Percentiles rank a stretch among this genome's conserved stretches.
These are phyloP conservation scores for Stegophylla sp. DNA, from an alignment of 2,888 invertebrate species.

Conservation along the genomic window DNA sequence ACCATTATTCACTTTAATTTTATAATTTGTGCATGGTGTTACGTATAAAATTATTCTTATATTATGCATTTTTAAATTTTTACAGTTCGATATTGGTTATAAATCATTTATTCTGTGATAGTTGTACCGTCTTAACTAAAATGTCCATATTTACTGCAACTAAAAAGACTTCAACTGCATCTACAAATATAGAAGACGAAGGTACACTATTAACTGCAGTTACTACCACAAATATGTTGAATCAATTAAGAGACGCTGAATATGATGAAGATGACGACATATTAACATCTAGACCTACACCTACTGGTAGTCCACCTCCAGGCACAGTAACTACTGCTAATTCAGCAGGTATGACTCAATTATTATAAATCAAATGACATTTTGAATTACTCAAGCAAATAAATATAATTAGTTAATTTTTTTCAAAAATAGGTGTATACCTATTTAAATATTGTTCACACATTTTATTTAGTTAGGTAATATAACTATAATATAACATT, in stretches of 20 bases:
- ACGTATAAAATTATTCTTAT: too few relatives aligned
- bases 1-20: too few relatives aligned
- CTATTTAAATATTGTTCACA: background rate
- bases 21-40: too few relatives aligned
- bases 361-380: background rate
- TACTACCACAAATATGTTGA: constrained; percentile 13
- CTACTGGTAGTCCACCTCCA: constrained; percentile 43
- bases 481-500: background rate
- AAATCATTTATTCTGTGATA: background rate
- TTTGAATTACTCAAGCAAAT: background rate
- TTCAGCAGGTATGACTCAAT: constrained; percentile 4
- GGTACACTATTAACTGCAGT: background rate
- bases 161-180: constrained; percentile 3
- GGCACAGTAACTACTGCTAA: constrained; percentile 7
- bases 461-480: background rate
- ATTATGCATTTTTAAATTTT: background rate
- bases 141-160: constrained; percentile 36
- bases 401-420: background rate
- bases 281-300: constrained; percentile 35
- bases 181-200: constrained; percentile 27
- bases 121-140: background rate
- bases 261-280: constrained; percentile 48
- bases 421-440: background rate
- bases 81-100: background rate
- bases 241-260: constrained; percentile 30